phyloP scores from a whole-genome alignment of 2,888 invertebrate species.

The Ormyrus thymus region DNA sequence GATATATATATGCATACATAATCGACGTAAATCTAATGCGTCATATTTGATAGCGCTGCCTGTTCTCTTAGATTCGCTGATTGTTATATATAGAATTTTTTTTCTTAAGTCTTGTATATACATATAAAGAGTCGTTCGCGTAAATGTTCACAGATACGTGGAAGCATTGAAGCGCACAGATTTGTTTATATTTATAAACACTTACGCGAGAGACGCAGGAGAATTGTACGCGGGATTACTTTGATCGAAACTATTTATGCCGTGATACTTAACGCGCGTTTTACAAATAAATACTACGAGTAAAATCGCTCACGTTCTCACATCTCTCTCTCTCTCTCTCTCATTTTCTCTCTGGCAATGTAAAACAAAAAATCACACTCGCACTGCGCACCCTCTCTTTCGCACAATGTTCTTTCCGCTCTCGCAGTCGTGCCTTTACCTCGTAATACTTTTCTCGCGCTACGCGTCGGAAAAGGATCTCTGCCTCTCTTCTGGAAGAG shows the following conservation, averaged over 20 bases:
- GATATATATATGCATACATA: conserved; percentile 34
- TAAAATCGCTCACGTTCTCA: conserved; percentile 29
- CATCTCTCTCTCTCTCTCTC: conserved; percentile 3
- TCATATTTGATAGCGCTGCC: not conserved
- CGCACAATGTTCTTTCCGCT: no score
- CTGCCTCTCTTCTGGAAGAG: not conserved
- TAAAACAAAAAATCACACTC: no score
- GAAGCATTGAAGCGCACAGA: conserved; percentile 13
- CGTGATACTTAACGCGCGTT: conserved; percentile 27
- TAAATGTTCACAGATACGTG: conserved; percentile 47
- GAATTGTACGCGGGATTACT: not conserved
- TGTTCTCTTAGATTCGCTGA: no score
- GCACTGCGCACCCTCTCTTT: no score
- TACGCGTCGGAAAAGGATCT: conserved; percentile 9
- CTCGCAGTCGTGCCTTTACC: not conserved
- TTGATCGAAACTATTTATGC: no score
- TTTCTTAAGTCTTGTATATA: conserved; percentile 29
- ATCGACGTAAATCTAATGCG: conserved; percentile 36
- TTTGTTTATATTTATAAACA: conserved; percentile 29
- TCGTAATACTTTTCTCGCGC: conserved; percentile 30
- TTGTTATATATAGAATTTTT: not conserved
- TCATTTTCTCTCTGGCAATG: not conserved
- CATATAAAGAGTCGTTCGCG: conserved; percentile 28
- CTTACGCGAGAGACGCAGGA: not conserved
- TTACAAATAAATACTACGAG: conserved; percentile 56